Percentiles rank a stretch among this genome's conserved stretches.
These are phyloP conservation scores for Cossypha dichroa DNA, from an alignment of 2,797 vertebrate species.

Conservation along the genomic window DNA sequence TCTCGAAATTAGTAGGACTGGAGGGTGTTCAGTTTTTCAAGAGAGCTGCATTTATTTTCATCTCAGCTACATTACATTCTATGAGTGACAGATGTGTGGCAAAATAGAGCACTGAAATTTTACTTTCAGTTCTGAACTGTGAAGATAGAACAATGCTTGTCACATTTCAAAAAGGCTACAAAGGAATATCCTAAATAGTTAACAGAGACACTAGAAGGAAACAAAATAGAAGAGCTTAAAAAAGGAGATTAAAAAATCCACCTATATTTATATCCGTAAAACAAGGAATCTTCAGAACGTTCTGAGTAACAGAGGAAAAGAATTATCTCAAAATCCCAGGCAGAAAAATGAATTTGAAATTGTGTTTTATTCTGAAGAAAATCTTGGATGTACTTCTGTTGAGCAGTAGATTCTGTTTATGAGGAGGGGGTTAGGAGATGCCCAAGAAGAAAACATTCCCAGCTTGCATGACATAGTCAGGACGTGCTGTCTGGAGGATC, in stretches of 20 bases:
- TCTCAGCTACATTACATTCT: neutral
- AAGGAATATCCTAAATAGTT: slow-evolving; percentile 41
- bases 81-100: slow-evolving; percentile 2
- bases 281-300: slow-evolving; percentile 20
- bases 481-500: neutral
- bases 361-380: neutral
- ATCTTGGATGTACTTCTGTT: neutral
- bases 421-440: neutral
- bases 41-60: neutral
- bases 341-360: neutral
- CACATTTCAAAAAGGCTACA: slow-evolving; percentile 28
- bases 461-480: neutral
- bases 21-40: neutral
- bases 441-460: neutral
- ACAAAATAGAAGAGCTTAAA: slow-evolving; percentile 5
- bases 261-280: neutral
- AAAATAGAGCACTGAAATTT: slow-evolving; percentile 21
- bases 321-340: slow-evolving; percentile 48
- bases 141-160: slow-evolving; percentile 33
- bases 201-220: neutral
- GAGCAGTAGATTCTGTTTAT: neutral
- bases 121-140: neutral
- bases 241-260: neutral
- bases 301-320: neutral
- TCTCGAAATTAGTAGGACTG: neutral